phyloP scores from a whole-genome alignment of 2,888 invertebrate genomes.

The Lobophora halterata region DNA sequence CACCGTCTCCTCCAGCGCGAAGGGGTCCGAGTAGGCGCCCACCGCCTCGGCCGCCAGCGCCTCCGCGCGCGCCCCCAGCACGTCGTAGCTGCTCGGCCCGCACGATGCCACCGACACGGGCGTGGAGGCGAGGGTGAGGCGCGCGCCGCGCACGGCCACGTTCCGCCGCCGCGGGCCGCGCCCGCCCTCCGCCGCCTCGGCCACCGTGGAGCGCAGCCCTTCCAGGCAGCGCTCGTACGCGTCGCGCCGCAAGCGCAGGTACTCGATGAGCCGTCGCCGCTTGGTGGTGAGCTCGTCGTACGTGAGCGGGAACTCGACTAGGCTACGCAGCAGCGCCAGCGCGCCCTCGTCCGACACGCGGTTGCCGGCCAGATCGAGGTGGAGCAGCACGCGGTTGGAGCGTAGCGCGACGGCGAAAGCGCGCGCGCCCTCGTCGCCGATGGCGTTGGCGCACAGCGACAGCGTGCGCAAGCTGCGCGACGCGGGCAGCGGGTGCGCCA shows the following conservation, averaged over 20 bases:
- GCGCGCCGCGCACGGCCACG: background rate
- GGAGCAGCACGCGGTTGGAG: slow-evolving; percentile 35
- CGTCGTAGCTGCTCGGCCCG: slow-evolving; percentile 5
- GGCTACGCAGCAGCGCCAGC: slow-evolving; percentile 23
- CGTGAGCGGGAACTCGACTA: slow-evolving; percentile 33
- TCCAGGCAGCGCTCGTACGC: slow-evolving; percentile 2
- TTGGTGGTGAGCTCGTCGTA: slow-evolving; percentile 26
- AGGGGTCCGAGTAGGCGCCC: slow-evolving; percentile 29
- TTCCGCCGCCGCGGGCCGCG: slow-evolving; percentile 4
- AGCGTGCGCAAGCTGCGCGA: slow-evolving; percentile 22
- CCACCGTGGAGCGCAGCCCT: slow-evolving; percentile 6
- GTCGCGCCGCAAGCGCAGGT: slow-evolving; percentile 15
- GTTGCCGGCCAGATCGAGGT: slow-evolving; percentile 40
- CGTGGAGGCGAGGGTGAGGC: slow-evolving; percentile 1
- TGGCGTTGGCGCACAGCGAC: slow-evolving; percentile 29
- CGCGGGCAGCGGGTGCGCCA: slow-evolving; percentile 33
- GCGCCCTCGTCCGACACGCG: slow-evolving; percentile 35
- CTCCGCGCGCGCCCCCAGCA: slow-evolving; percentile 19
- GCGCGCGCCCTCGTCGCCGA: slow-evolving; percentile 34
- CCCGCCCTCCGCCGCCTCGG: slow-evolving; percentile 1
- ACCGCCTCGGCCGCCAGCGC: slow-evolving; percentile 14
- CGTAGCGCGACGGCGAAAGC: slow-evolving; percentile 34
- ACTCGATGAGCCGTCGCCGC: slow-evolving; percentile 27
- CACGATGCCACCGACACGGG: slow-evolving; percentile 1
- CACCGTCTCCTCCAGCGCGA: slow-evolving; percentile 26